phyloP scores from a whole-genome alignment of 2,113 vertebrate species.

The Alethe diademata region DNA sequence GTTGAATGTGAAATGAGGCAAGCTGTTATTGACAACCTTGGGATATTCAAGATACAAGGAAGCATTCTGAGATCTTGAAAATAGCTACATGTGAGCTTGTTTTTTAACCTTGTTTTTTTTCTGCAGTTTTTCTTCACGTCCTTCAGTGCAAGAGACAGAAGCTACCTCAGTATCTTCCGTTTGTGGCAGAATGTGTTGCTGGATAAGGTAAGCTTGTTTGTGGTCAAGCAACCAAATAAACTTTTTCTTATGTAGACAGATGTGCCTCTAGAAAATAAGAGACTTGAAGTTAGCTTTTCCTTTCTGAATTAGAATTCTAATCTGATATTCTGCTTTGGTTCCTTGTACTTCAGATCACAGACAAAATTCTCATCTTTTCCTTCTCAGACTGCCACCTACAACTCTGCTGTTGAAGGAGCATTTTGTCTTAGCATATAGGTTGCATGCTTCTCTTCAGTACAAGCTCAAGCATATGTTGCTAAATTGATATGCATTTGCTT shows the following conservation, averaged over 20 bases:
- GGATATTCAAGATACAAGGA: background rate
- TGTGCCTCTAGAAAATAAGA: background rate
- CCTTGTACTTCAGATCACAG: background rate
- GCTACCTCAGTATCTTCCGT: slow-evolving; percentile 86
- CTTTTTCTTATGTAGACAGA: background rate
- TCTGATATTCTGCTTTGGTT: background rate
- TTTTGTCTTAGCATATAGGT: background rate
- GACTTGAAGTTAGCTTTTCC: background rate
- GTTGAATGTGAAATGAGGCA: background rate
- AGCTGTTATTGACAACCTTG: background rate
- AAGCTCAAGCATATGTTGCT: background rate
- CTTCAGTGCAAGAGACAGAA: slow-evolving; percentile 91
- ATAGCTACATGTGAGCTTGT: background rate
- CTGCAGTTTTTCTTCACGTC: slow-evolving; percentile 91
- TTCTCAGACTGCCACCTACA: background rate
- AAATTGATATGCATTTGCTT: background rate
- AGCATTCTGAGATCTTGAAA: background rate
- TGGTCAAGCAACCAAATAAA: background rate
- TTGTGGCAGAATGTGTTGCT: slow-evolving; percentile 92
- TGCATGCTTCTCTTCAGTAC: background rate
- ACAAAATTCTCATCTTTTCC: background rate
- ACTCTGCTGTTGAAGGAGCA: background rate
- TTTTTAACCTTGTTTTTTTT: background rate
- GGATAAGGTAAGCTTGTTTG: slow-evolving; percentile 81
- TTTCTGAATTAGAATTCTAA: background rate